phyloP scores from a whole-genome alignment of 2,797 vertebrate genomes.

The Acanthopagrus latus region DNA sequence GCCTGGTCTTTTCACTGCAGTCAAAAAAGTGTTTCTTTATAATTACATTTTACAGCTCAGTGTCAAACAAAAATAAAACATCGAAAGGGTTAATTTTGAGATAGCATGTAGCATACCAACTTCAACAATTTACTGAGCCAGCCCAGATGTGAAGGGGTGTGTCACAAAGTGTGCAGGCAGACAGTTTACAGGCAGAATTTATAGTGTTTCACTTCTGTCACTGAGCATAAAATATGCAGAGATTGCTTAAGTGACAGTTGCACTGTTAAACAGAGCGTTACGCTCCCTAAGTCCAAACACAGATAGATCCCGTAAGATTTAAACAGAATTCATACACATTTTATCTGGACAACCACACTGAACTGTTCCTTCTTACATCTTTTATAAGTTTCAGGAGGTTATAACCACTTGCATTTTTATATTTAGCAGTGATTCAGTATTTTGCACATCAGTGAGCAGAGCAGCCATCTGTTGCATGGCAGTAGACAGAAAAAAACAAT shows the following conservation, averaged over 20 bases:
- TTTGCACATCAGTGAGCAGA: conserved; percentile 3
- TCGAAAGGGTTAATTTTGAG: not conserved
- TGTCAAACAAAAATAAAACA: not conserved
- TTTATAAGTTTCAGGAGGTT: conserved; percentile 1
- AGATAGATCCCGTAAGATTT: conserved; percentile 20
- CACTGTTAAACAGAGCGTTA: conserved; percentile 18
- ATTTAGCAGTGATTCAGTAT: conserved; percentile 20
- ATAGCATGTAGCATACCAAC: not conserved
- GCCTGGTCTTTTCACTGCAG: not conserved
- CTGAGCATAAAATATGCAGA: not conserved
- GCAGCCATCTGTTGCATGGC: conserved; percentile 57
- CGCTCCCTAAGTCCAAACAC: conserved; percentile 28
- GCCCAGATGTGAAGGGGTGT: conserved; percentile 3
- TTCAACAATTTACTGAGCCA: not conserved
- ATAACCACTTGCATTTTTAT: not conserved
- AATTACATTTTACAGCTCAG: not conserved
- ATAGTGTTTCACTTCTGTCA: not conserved
- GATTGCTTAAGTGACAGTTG: conserved; percentile 28
- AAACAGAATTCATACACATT: not conserved
- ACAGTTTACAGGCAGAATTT: not conserved
- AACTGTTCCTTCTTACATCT: conserved; percentile 5
- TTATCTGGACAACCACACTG: not conserved
- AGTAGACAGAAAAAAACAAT: conserved; percentile 53
- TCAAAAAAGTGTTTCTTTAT: not conserved
- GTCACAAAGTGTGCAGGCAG: not conserved